A percentile compares a stretch with the other conserved stretches of the same genome.
These are phyloP conservation scores for Picus viridis DNA, from an alignment of 2,797 vertebrate genomes.

Conservation along the genomic window DNA sequence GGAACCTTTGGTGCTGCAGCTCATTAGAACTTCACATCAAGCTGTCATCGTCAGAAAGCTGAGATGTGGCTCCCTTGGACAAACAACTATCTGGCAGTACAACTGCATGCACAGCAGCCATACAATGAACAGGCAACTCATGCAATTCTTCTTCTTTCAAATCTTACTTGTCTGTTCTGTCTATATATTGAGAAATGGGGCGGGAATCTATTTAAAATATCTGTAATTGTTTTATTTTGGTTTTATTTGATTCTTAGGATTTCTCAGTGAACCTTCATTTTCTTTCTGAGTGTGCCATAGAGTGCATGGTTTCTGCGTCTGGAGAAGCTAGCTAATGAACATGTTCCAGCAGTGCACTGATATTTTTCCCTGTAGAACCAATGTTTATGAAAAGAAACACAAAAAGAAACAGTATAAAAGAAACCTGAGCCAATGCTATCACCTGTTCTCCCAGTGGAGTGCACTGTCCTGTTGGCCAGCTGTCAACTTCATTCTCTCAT, in stretches of 20 bases:
- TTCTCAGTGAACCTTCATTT: not conserved
- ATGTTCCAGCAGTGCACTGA: not conserved
- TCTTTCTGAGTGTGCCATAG: not conserved
- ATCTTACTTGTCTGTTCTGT: not conserved
- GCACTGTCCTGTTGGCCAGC: not conserved
- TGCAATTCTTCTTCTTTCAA: not conserved
- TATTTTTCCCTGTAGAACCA: conserved; percentile 28
- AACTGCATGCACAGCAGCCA: not conserved
- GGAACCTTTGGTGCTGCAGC: not conserved
- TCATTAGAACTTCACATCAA: not conserved
- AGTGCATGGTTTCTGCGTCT: not conserved
- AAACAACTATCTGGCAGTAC: not conserved
- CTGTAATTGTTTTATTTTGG: not conserved
- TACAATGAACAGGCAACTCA: not conserved
- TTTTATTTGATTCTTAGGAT: not conserved
- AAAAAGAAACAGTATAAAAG: not conserved
- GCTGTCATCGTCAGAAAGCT: not conserved
- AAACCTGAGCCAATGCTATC: not conserved
- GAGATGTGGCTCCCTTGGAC: not conserved
- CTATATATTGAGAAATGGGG: not conserved
- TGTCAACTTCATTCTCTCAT: not conserved
- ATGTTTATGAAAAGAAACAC: conserved; percentile 20
- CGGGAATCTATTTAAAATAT: not conserved
- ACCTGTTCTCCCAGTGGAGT: not conserved
- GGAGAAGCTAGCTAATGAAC: not conserved